Conservation (phyloP, 64 coral and sea anemone genomes). For the Pocillopora damicornis region DNA sequence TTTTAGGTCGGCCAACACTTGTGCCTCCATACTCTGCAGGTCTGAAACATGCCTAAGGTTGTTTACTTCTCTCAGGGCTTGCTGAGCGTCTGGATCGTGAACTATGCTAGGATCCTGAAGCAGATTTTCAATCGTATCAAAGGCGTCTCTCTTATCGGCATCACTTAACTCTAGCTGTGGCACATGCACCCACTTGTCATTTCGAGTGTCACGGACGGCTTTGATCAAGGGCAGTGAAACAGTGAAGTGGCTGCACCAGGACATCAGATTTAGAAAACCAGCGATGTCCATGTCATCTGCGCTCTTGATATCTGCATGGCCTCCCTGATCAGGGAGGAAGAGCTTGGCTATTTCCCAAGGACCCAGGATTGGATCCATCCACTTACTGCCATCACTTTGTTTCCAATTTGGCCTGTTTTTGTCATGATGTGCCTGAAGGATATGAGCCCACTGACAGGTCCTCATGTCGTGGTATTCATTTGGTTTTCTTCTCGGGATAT, state of each 20-base stretch:
- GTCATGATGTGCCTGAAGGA: conserved; percentile 34
- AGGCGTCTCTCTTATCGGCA: conserved; percentile 52
- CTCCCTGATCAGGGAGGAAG: conserved; percentile 49
- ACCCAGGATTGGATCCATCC: conserved; percentile 46
- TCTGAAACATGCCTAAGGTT: conserved; percentile 31
- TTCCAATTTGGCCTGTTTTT: conserved; percentile 59
- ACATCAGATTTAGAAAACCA: conserved; percentile 57
- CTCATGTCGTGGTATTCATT: conserved; percentile 63
- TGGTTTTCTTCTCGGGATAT: conserved; percentile 19
- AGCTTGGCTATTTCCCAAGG: conserved; percentile 84
- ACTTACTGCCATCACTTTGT: conserved; percentile 52
- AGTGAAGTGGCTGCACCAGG: conserved; percentile 60
- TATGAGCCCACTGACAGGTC: conserved; percentile 49
- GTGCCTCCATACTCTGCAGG: conserved; percentile 41
- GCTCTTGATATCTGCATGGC: conserved; percentile 1
- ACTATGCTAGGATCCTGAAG: conserved; percentile 58
- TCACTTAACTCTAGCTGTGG: conserved; percentile 44
- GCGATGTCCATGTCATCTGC: conserved; percentile 47
- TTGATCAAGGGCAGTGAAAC: conserved; percentile 29
- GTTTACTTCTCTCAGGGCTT: conserved; percentile 43
- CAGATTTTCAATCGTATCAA: conserved; percentile 55
- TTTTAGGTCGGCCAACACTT: conserved; percentile 51
- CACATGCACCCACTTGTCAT: conserved; percentile 78
- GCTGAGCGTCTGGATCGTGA: conserved; percentile 47
- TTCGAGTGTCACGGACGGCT: conserved; percentile 39